A percentile compares a stretch with the other conserved stretches of the same genome.
Evolutionary conservation across 2,888 invertebrate species (phyloP).

Genomic region (Orthonychiurus folsomi): DNA sequence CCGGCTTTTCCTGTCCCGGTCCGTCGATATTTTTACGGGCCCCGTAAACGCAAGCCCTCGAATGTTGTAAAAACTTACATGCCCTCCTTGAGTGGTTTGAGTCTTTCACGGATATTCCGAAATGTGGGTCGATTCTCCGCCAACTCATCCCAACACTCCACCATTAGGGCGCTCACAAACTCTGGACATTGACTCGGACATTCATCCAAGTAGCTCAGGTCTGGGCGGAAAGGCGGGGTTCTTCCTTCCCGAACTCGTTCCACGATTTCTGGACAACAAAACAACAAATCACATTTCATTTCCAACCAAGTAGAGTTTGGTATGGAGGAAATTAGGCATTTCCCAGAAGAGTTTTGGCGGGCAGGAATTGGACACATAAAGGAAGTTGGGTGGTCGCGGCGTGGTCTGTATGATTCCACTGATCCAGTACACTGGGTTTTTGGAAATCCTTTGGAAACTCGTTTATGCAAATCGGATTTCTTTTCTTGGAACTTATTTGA

Average conservation of each 20-base stretch:
- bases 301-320: no score
- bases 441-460: no score
- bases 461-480: no score
- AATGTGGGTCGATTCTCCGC: constrained; percentile 74
- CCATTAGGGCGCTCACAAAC: constrained; percentile 70
- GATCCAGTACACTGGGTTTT: no score
- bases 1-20: not conserved
- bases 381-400: no score
- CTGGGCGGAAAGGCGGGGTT: constrained; percentile 69
- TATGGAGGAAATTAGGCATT: no score
- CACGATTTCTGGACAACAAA: constrained; percentile 76
- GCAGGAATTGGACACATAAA: no score
- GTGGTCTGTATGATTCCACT: no score
- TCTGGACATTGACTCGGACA: constrained; percentile 66
- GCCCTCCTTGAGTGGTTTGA: constrained; percentile 81
- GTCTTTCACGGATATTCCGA: constrained; percentile 59
- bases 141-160: constrained; percentile 69
- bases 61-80: constrained; percentile 58
- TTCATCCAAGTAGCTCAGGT: constrained; percentile 61
- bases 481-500: no score
- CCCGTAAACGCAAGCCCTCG: no score
- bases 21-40: not conserved
- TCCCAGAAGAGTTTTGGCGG: no score
- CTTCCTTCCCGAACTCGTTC: constrained; percentile 66
- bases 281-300: no score